Evolutionary conservation across 2,888 invertebrate genomes (phyloP).

Genomic region (Scaptomyza polygonia): DNA sequence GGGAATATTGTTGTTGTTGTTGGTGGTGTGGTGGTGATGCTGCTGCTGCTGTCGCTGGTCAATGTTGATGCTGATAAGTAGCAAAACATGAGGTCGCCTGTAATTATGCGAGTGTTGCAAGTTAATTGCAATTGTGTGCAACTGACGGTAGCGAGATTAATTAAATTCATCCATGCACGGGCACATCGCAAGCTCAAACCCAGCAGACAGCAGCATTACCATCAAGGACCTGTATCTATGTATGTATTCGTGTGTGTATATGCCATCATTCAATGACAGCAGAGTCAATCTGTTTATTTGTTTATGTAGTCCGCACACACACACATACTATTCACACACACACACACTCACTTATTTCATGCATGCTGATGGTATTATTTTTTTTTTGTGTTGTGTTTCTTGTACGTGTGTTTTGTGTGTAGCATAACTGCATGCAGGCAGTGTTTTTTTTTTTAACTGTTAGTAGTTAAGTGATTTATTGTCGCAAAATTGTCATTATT

Average conservation of each 20-base stretch:
- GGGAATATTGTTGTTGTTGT: conserved; percentile 31
- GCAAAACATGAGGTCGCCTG: conserved; percentile 82
- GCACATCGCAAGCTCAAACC: conserved; percentile 19
- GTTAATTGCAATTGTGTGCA: conserved; percentile 83
- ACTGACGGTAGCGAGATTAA: conserved; percentile 83
- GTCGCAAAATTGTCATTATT: conserved; percentile 79
- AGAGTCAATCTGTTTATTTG: conserved; percentile 75
- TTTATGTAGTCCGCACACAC: conserved; percentile 34
- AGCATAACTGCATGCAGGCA: conserved; percentile 19
- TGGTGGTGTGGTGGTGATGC: conserved; percentile 17
- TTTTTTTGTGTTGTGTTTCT: neutral
- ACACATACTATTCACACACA: conserved; percentile 8
- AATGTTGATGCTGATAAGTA: conserved; percentile 81
- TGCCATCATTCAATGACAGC: conserved; percentile 48
- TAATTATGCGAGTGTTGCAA: conserved; percentile 83
- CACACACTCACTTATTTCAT: conserved; percentile 58
- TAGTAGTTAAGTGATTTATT: conserved; percentile 80
- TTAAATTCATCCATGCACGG: conserved; percentile 76
- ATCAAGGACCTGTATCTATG: neutral
- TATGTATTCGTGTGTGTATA: neutral
- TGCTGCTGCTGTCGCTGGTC: conserved; percentile 44
- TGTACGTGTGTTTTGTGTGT: conserved; percentile 3
- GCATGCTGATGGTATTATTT: conserved; percentile 36
- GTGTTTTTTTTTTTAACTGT: conserved; percentile 8
- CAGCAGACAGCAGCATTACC: conserved; percentile 16